Conservation (phyloP, 2,113 vertebrate species). For the Noctilio leporinus region DNA sequence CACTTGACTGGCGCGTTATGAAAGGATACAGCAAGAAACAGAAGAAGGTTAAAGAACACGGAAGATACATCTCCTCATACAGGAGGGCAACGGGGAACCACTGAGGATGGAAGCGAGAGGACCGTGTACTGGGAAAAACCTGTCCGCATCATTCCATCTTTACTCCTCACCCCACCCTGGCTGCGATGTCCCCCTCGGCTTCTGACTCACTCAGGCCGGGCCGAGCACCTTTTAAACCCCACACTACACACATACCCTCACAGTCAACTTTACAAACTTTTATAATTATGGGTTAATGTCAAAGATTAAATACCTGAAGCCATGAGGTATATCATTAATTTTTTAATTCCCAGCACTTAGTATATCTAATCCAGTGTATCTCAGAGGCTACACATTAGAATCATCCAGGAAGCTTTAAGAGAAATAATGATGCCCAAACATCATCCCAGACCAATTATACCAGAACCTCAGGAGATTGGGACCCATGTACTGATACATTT, state of each 20-base stretch:
- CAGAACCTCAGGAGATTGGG: neutral
- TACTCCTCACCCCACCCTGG: neutral
- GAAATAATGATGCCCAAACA: neutral
- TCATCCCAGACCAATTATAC: neutral
- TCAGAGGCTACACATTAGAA: neutral
- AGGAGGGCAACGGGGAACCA: neutral
- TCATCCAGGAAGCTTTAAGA: conserved; percentile 16
- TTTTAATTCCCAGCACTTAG: neutral
- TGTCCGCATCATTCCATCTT: neutral
- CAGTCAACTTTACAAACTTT: conserved; percentile 15
- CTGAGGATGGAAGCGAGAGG: neutral
- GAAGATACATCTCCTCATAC: neutral
- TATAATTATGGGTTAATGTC: conserved; percentile 22
- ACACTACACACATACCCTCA: neutral
- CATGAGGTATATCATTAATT: conserved; percentile 5
- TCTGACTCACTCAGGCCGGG: neutral
- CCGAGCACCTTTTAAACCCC: neutral
- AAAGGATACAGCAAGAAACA: neutral
- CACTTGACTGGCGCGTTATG: neutral
- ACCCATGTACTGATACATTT: neutral
- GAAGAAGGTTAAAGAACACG: neutral
- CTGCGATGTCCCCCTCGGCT: neutral
- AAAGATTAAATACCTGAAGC: conserved; percentile 36
- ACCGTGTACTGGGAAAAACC: neutral
- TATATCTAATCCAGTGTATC: neutral